Evolutionary conservation across 2,888 invertebrate genomes (phyloP).

Genomic region (Epsilonema sp.): DNA sequence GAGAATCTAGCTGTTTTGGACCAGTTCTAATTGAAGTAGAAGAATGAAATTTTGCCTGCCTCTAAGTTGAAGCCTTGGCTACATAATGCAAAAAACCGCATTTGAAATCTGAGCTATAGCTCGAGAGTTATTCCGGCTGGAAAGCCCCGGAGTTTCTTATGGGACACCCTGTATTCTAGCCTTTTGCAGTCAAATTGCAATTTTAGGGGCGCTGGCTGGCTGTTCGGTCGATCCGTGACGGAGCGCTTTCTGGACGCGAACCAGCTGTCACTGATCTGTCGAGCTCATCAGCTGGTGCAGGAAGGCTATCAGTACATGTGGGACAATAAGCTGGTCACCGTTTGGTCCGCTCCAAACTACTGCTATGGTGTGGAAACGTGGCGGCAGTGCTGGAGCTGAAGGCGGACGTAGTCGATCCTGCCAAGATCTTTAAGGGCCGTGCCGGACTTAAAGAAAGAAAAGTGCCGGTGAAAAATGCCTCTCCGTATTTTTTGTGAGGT

Average conservation of each 20-base stretch:
- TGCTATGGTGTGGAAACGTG: constrained; percentile 96
- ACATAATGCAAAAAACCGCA: no score
- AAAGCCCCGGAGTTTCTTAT: no score
- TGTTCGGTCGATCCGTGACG: constrained; percentile 83
- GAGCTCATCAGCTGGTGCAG: constrained; percentile 95
- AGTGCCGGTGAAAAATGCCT: constrained; percentile 70
- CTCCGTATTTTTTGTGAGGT: constrained; percentile 89
- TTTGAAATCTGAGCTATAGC: no score
- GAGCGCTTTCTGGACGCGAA: constrained; percentile 71
- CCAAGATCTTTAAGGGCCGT: constrained; percentile 78
- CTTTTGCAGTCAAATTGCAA: no score
- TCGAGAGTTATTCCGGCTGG: no score
- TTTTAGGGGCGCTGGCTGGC: constrained; percentile 74
- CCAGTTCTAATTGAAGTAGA: no score
- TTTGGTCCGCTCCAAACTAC: constrained; percentile 99
- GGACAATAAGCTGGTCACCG: constrained; percentile 81
- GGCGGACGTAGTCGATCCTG: constrained; percentile 48
- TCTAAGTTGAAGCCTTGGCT: no score
- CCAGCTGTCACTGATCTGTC: constrained; percentile 71
- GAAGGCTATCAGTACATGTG: constrained; percentile 98
- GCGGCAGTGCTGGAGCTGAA: constrained; percentile 79
- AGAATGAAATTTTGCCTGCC: no score
- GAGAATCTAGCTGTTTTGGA: no score
- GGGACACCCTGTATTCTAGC: no score
- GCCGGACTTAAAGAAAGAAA: constrained; percentile 81